Evolutionary conservation across 1,140 invertebrate species (phyloP).

Genomic region (Lasioglossum albipes): DNA sequence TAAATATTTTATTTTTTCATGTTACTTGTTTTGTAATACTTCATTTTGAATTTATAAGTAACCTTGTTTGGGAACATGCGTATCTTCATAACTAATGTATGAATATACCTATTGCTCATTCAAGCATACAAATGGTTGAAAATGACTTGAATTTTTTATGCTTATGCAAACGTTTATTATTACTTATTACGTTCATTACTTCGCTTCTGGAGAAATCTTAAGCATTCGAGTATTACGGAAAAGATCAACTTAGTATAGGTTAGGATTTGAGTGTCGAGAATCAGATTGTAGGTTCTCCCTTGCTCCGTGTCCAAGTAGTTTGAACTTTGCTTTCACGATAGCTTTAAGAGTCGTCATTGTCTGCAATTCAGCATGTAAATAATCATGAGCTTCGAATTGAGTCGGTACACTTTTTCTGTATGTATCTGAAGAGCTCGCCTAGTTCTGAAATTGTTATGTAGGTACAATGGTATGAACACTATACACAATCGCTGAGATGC

Average conservation of each 20-base stretch:
- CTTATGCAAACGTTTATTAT: too few species aligned
- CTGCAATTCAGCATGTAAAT: slow-evolving; percentile 2
- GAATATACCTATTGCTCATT: neutral
- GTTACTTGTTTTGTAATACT: neutral
- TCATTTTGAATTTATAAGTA: neutral
- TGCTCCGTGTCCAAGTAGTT: neutral
- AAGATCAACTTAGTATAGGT: neutral
- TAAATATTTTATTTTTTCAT: neutral
- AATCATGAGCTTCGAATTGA: neutral
- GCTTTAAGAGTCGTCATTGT: neutral
- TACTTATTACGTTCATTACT: too few species aligned
- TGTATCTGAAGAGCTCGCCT: neutral
- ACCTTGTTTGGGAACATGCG: neutral
- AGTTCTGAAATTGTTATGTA: neutral
- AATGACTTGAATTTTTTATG: too few species aligned
- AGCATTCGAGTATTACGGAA: neutral
- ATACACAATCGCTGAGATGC: neutral
- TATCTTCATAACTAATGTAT: neutral
- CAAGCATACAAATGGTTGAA: too few species aligned
- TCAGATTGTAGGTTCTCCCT: neutral
- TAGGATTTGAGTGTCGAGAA: slow-evolving; percentile 9
- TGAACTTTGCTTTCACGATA: slow-evolving; percentile 40
- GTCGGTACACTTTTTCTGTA: neutral
- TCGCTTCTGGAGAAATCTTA: neutral
- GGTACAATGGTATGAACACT: neutral